Evolutionary conservation across 2,797 vertebrate species (phyloP).

Genomic region (Eupleurogrammus muticus): DNA sequence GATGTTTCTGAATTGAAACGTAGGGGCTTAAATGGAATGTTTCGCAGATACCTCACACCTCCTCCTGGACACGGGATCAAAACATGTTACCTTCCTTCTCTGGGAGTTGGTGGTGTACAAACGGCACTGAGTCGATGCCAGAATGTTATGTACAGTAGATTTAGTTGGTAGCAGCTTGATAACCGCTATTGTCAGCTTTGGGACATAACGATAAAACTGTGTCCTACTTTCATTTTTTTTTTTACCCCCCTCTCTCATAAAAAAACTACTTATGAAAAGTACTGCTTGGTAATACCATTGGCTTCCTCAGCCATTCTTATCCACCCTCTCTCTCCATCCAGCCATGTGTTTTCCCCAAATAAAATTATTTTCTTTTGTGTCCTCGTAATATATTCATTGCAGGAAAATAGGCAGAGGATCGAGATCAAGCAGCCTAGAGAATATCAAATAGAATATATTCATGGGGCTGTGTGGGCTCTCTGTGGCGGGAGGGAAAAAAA

Average conservation of each 20-base stretch:
- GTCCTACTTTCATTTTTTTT: slow-evolving; percentile 63
- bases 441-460: slow-evolving; percentile 83
- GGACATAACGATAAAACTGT: slow-evolving; percentile 57
- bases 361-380: slow-evolving; percentile 71
- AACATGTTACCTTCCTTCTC: slow-evolving; percentile 25
- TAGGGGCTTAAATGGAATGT: slow-evolving; percentile 55
- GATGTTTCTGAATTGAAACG: slow-evolving; percentile 44
- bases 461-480: slow-evolving; percentile 54
- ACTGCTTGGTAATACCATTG: slow-evolving; percentile 51
- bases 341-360: slow-evolving; percentile 49
- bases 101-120: slow-evolving; percentile 40
- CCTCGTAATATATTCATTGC: slow-evolving; percentile 77
- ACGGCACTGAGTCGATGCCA: slow-evolving; percentile 6
- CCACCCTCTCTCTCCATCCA: slow-evolving; percentile 24
- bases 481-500: slow-evolving; percentile 25
- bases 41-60: slow-evolving; percentile 43
- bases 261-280: slow-evolving; percentile 64
- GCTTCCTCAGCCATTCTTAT: slow-evolving; percentile 54
- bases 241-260: background rate
- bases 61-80: slow-evolving; percentile 44
- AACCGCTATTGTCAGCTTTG: slow-evolving; percentile 52
- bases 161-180: slow-evolving; percentile 38
- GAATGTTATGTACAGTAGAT: background rate
- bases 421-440: slow-evolving; percentile 69
- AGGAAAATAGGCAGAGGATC: slow-evolving; percentile 72